Evolutionary conservation across 2,888 invertebrate species (phyloP), one percentile per base, ranked within the genome.

Genomic region (Anoplius nigerrimus): DNA sequence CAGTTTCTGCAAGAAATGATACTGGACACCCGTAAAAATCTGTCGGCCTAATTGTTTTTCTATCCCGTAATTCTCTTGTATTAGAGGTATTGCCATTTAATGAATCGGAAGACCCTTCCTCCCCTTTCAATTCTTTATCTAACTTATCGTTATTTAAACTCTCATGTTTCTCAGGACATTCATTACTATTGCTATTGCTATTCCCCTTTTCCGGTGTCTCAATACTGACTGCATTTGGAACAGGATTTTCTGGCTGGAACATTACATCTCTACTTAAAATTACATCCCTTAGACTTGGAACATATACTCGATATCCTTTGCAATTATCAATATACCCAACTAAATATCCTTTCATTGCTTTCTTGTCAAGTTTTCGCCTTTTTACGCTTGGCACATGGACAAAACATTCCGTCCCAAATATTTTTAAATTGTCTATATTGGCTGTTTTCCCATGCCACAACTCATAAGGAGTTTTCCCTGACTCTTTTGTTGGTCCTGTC

Each of bases 311-410:
- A 57, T 75, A 82, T 11, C 79, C 51, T 59, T 78, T 75, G 3
- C n/a, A 24, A 72, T 79, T 74, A 5, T 78, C 78, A 55, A 79
- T 75, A 62, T 80, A 82, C 53, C 81, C 79, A 24, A 82, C 72
- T 2, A 81, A 67, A 62, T 71, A 76, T 46, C 78, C 71, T 59
- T 78, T 76, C 21, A 70, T 46, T 20, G 72, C 77, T 60, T 82
- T 76, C 54, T 59, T 62, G 56, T 80, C 79, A 69, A 78, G 67
- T 59, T 81, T 11, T 21, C 54, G 18, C n/a, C 20, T 62, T 34
- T 62, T 71, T 46, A 34, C 42, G 59, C 60, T 46, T 51, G 62
- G 59, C 62, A 62, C 56, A 48, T 66, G 53, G 53, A 61, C 70
- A 70, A 62, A 62, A 70, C 24, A 62, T 66, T 58, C 66, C 66